phyloP scores from a whole-genome alignment of 2,797 vertebrate species.

The Vireo griseus region DNA sequence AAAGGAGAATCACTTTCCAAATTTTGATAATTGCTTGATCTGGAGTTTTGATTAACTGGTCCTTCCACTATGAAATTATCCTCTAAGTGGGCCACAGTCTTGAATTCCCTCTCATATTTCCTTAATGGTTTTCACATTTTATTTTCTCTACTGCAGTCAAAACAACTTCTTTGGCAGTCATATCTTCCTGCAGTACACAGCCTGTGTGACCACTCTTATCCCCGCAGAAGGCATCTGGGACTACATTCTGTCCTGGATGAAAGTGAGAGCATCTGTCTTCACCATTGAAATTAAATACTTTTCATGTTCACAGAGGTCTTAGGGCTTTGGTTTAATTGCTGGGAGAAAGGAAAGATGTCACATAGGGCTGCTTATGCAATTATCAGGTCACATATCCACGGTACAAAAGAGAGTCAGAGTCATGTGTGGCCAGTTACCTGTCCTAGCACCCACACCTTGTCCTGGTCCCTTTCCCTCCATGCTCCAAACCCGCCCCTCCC shows the following conservation, averaged over 20 bases:
- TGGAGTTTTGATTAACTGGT: not conserved
- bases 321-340: not conserved
- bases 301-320: not conserved
- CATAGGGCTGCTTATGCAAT: not conserved
- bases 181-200: not conserved
- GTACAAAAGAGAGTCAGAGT: rapidly evolving
- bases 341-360: not conserved
- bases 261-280: constrained; percentile 26
- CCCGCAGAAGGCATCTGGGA: not conserved
- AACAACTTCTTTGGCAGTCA: constrained; percentile 36
- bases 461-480: not conserved
- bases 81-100: not conserved
- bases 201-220: not conserved
- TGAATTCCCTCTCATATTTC: constrained; percentile 11
- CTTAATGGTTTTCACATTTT: constrained; percentile 41
- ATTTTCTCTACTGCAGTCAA: constrained; percentile 39
- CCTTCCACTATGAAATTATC: not conserved
- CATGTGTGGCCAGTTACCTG: not conserved
- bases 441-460: not conserved
- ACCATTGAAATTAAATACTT: not conserved
- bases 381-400: rapidly evolving
- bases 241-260: not conserved
- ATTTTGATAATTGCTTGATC: not conserved
- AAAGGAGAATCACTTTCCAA: not conserved
- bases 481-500: rapidly evolving